These are phyloP conservation scores for Hipparchia sbordonii DNA, from an alignment of 2,888 invertebrate genomes.

Conservation along the genomic window DNA sequence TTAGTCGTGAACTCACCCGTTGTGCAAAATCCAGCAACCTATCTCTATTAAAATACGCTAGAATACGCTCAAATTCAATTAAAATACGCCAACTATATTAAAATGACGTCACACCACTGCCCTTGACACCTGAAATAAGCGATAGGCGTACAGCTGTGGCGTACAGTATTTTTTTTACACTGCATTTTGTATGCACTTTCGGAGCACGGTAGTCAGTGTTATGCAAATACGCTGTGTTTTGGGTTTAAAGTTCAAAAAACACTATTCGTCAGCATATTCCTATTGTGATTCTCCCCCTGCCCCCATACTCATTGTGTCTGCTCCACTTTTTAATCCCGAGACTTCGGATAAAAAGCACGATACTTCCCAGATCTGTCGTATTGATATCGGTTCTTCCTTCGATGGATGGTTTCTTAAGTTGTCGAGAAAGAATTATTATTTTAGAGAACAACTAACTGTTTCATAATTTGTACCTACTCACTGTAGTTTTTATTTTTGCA, in stretches of 20 bases:
- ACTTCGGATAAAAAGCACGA: constrained; percentile 17
- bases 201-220: neutral
- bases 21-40: constrained; percentile 7
- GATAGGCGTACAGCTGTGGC: too few species aligned
- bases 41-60: too few species aligned
- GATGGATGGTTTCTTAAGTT: neutral
- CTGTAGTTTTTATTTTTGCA: too few species aligned
- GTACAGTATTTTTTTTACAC: too few species aligned
- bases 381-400: constrained; percentile 18
- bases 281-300: constrained; percentile 12
- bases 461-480: neutral
- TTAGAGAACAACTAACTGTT: neutral
- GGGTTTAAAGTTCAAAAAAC: neutral
- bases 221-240: constrained; percentile 7
- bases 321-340: constrained; percentile 24
- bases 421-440: neutral
- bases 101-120: too few species aligned
- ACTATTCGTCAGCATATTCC: constrained; percentile 6
- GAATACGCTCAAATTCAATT: too few species aligned
- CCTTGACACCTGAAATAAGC: too few species aligned
- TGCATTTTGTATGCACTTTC: too few species aligned
- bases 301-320: constrained; percentile 13
- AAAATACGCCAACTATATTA: too few species aligned
- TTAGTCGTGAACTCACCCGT: neutral
- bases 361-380: constrained; percentile 15